These are phyloP conservation scores for Eubasilissa splendida DNA, from an alignment of 2,888 invertebrate species.

Conservation along the genomic window DNA sequence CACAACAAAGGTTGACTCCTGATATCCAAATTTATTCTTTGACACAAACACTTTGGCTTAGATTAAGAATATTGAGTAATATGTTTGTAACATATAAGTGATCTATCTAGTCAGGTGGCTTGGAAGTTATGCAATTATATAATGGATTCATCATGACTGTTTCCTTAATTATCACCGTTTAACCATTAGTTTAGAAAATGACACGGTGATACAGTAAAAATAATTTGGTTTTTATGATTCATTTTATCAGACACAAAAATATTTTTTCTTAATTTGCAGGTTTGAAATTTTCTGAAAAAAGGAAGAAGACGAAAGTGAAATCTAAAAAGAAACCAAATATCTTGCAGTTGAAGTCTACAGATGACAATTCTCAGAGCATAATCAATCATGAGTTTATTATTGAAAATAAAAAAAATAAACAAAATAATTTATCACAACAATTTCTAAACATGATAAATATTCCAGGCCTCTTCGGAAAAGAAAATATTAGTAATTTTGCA, in stretches of 20 bases:
- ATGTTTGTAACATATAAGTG: too few species aligned
- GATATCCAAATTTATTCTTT: too few species aligned
- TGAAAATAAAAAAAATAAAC: conserved; percentile 22
- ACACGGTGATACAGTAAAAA: too few species aligned
- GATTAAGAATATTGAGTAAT: too few species aligned
- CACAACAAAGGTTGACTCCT: too few species aligned
- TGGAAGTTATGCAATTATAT: too few species aligned
- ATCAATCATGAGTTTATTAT: conserved; percentile 32
- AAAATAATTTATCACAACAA: neutral
- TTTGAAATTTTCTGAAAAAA: neutral
- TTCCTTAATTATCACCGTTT: too few species aligned
- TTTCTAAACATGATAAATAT: conserved; percentile 1
- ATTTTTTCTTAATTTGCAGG: conserved; percentile 16
- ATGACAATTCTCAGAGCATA: conserved; percentile 35
- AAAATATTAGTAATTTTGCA: neutral
- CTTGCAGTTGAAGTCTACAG: conserved; percentile 5
- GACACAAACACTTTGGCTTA: too few species aligned
- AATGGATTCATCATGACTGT: too few species aligned
- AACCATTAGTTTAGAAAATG: too few species aligned
- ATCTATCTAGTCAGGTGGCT: too few species aligned
- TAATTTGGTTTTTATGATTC: too few species aligned
- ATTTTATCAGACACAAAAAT: neutral
- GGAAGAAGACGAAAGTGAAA: conserved; percentile 3
- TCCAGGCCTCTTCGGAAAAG: neutral
- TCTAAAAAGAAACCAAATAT: conserved; percentile 12